Evolutionary conservation across 2,797 vertebrate genomes (phyloP).

Genomic region (Acanthurus lineatus): DNA sequence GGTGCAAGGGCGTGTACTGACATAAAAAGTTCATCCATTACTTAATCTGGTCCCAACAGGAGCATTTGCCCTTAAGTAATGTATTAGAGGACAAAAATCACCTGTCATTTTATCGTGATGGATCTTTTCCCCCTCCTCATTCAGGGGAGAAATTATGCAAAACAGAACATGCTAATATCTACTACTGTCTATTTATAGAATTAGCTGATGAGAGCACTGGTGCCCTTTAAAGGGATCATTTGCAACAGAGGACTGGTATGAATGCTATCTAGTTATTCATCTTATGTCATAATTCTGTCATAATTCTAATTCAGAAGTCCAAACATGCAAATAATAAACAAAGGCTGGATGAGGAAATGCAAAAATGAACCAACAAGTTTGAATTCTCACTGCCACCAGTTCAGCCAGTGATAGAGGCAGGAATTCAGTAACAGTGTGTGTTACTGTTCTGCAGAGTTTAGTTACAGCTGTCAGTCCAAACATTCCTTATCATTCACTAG

Average conservation of each 20-base stretch:
- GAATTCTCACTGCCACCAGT: not conserved
- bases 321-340: not conserved
- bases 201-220: not conserved
- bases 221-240: not conserved
- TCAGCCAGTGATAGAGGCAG: not conserved
- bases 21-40: not conserved
- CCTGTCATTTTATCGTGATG: not conserved
- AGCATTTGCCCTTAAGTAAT: not conserved
- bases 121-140: not conserved
- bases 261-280: not conserved
- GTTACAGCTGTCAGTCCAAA: slow-evolving; percentile 15
- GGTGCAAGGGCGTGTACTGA: not conserved
- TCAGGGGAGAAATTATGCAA: not conserved
- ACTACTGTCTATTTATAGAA: not conserved
- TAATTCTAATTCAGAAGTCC: no score
- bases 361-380: not conserved
- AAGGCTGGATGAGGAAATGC: not conserved
- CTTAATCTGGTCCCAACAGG: not conserved
- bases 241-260: not conserved
- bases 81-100: not conserved
- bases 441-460: not conserved
- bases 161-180: not conserved
- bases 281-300: not conserved
- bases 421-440: not conserved
- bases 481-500: not conserved